Conservation (phyloP, 2,113 vertebrate species). For the Mus pahari region DNA sequence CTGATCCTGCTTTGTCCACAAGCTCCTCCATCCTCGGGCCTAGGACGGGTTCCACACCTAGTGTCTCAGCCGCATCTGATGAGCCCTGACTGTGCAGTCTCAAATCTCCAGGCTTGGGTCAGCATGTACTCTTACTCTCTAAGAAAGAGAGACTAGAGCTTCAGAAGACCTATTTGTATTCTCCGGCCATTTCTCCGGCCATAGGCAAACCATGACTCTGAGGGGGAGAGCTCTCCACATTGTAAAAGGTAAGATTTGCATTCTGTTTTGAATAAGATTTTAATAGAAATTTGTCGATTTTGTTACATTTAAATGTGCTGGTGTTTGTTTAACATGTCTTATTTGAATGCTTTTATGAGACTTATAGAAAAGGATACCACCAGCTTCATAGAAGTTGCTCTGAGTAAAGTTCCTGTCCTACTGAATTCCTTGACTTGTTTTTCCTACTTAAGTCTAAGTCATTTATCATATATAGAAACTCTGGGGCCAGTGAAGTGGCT, state of each 20-base stretch:
- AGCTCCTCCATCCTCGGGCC: background rate
- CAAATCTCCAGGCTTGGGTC: background rate
- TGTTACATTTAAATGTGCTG: background rate
- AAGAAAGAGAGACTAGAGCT: background rate
- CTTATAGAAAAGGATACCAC: background rate
- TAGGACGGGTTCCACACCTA: background rate
- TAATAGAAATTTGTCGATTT: background rate
- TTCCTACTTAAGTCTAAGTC: background rate
- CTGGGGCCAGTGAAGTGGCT: too few species aligned
- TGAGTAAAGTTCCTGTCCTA: background rate
- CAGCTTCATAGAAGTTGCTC: background rate
- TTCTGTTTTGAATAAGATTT: background rate
- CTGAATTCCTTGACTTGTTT: background rate
- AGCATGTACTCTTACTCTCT: background rate
- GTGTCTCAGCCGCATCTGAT: background rate
- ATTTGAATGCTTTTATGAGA: background rate
- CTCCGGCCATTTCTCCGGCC: background rate
- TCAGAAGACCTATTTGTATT: background rate
- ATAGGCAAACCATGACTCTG: background rate
- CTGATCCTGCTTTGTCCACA: background rate
- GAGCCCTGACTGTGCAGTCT: background rate
- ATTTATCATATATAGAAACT: background rate
- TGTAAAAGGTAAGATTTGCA: background rate
- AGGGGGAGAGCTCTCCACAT: background rate
- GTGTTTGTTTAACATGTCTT: background rate